These are phyloP conservation scores for Mizuhopecten yessoensis DNA, from an alignment of 1,140 invertebrate genomes.

Conservation along the genomic window DNA sequence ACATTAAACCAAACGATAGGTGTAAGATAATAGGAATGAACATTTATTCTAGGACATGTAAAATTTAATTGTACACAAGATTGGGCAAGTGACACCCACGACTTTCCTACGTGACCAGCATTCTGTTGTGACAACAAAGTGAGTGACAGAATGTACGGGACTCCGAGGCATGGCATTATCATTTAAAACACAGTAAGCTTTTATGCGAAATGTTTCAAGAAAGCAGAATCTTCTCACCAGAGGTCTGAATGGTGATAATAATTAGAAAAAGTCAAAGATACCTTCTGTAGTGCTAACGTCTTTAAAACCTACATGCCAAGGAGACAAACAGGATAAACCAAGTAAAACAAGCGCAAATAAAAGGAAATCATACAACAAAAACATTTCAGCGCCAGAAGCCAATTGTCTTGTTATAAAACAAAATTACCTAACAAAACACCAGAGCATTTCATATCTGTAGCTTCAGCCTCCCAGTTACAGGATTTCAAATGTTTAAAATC, in stretches of 20 bases:
- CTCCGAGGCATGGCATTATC: not conserved
- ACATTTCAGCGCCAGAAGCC: not conserved
- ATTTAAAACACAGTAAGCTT: not conserved
- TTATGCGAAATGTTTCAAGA: not conserved
- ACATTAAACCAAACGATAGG: no score
- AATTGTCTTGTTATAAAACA: not conserved
- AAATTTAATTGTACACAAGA: no score
- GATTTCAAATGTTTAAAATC: no score
- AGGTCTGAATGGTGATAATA: not conserved
- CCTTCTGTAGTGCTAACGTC: not conserved
- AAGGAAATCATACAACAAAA: not conserved
- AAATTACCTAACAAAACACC: no score
- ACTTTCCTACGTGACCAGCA: no score
- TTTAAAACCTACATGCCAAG: conserved; percentile 30
- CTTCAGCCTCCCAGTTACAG: no score
- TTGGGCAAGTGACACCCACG: no score
- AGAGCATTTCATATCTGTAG: no score
- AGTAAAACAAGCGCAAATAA: not conserved
- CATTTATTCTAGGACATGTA: no score
- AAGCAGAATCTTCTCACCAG: conserved; percentile 1
- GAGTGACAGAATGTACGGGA: not conserved
- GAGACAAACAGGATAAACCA: not conserved
- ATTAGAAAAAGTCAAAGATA: conserved; percentile 9
- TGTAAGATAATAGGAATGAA: no score
- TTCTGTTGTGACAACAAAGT: no score